Evolutionary conservation across 2,888 invertebrate genomes (phyloP), one percentile per base, ranked within the genome.

Genomic region (Polia nebulosa): DNA sequence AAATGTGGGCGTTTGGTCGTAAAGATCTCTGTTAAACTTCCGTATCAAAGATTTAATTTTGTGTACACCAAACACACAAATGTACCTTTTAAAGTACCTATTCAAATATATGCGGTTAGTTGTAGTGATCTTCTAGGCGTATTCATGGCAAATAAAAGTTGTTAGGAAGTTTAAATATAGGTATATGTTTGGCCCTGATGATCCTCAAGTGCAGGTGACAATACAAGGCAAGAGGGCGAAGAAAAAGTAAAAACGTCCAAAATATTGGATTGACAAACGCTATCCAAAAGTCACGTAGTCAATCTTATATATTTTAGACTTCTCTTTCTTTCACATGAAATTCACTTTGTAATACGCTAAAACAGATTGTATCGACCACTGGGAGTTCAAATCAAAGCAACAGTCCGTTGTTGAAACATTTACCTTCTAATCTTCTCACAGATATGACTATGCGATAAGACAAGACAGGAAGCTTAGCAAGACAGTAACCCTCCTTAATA

Each of bases 341-440:
- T n/a, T n/a, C n/a, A n/a, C n/a, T n/a, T n/a, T n/a, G n/a, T n/a
- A 36, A 36, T 13, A 36, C 13, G 11, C 22, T 45, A n/a, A 11
- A 47, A 15, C 7, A n/a, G 27, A 34, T 55, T 20, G 1, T 29
- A 59, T 8, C 20, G 13, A 5, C 36, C 6, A 36, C 27, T 27
- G 17, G 6, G 20, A 36, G 25, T 27, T 13, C n/a, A 34, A 60
- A 60, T 36, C 20, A 36, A 11, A 61, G 17, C 27, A 27, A 22
- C 17, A 36, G 36, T 20, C 11, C 11, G n/a, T 32, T 20, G 4
- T 34, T 36, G 6, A 17, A 39, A 17, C 39, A 41, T 41, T 62
- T n/a, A 66, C 29, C 13, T 15, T 25, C 13, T 20, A 71, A 60
- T 71, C 25, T 49, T 39, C 13, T 13, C 36, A 32, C 25, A 59